phyloP scores from a whole-genome alignment of 1,140 invertebrate genomes.

The Polypedilum pembai region DNA sequence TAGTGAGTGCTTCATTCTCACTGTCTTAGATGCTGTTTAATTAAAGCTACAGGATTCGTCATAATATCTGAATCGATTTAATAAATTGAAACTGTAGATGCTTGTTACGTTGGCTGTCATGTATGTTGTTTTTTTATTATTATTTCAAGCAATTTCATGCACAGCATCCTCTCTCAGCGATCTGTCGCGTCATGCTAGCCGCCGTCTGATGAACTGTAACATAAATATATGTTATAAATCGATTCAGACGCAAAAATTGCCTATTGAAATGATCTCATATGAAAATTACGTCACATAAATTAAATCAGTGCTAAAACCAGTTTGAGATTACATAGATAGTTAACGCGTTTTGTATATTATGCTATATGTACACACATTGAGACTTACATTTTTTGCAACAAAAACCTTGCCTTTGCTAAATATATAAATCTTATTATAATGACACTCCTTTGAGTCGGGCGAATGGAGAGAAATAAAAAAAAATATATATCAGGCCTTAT shows the following conservation, averaged over 20 bases:
- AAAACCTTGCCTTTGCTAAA: conserved; percentile 11
- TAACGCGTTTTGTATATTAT: conserved; percentile 20
- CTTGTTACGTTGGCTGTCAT: conserved; percentile 4
- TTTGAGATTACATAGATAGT: conserved; percentile 27
- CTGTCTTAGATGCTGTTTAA: not conserved
- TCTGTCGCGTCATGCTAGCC: not conserved
- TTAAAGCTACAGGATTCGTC: not conserved
- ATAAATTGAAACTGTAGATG: conserved; percentile 4
- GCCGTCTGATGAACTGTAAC: not conserved
- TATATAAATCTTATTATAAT: conserved; percentile 28
- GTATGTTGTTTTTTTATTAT: not conserved
- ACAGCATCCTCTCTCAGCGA: conserved; percentile 3
- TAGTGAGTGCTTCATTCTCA: not conserved
- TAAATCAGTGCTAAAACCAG: conserved; percentile 24
- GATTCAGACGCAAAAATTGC: conserved; percentile 19
- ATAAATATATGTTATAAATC: not conserved
- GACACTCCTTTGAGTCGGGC: conserved; percentile 19
- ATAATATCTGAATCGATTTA: not conserved
- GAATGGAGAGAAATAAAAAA: not conserved
- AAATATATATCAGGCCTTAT: conserved; percentile 20
- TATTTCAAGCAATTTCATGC: conserved; percentile 12
- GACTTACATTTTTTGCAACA: conserved; percentile 19
- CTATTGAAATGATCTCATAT: not conserved
- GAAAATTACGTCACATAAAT: conserved; percentile 28
- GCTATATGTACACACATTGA: not conserved